Conservation (phyloP, 2,797 vertebrate species). For the Clarias pachynema region DNA sequence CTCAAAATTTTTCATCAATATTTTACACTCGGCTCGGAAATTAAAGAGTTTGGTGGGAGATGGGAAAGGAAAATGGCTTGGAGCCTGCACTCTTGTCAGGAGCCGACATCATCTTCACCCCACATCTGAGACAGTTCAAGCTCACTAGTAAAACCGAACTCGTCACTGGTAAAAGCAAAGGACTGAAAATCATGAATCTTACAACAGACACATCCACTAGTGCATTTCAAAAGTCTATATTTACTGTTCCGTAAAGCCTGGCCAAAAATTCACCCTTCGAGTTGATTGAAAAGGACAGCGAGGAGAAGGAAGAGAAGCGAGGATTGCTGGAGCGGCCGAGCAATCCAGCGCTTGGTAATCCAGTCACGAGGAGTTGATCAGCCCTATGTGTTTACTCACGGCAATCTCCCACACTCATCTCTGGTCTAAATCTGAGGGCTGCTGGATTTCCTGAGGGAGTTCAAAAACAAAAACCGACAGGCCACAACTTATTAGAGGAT, state of each 20-base stretch:
- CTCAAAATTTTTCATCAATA: constrained; percentile 77
- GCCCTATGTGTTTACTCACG: constrained; percentile 63
- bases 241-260: constrained; percentile 48
- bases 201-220: constrained; percentile 22
- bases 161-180: constrained; percentile 26
- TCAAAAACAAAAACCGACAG: constrained; percentile 61
- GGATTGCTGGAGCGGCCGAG: constrained; percentile 45
- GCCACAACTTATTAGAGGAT: constrained; percentile 69
- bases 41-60: constrained; percentile 63
- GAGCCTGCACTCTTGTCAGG: constrained; percentile 43
- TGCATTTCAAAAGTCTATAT: constrained; percentile 40
- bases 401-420: constrained; percentile 64
- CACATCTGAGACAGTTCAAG: constrained; percentile 43
- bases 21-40: constrained; percentile 70
- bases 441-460: constrained; percentile 63
- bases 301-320: constrained; percentile 39
- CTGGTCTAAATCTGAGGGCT: constrained; percentile 57
- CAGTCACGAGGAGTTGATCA: constrained; percentile 60
- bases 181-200: constrained; percentile 30
- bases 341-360: constrained; percentile 57
- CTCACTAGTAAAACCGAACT: constrained; percentile 3
- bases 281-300: constrained; percentile 41
- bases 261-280: constrained; percentile 44
- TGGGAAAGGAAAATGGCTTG: constrained; percentile 61
- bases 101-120: constrained; percentile 34